A percentile compares a stretch with the other conserved stretches of the same genome.
phyloP scores from a whole-genome alignment of 2,113 vertebrate species.

The Haemorhous mexicanus region DNA sequence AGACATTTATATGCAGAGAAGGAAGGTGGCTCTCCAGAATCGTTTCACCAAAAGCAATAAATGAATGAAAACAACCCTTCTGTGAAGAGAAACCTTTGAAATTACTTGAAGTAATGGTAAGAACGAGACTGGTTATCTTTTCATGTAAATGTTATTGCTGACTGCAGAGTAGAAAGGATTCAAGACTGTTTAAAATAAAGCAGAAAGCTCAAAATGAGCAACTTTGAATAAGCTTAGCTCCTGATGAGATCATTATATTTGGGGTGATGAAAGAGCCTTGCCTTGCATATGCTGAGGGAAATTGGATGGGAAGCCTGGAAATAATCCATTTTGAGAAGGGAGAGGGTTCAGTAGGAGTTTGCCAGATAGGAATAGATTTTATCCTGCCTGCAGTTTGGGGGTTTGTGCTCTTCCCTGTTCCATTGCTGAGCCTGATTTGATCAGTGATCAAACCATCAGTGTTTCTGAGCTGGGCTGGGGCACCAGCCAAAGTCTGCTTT shows the following conservation, averaged over 20 bases:
- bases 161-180: not conserved
- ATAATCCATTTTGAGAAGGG: not conserved
- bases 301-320: not conserved
- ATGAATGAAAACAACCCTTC: not conserved
- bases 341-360: not conserved
- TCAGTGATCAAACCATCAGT: not conserved
- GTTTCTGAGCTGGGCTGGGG: not conserved
- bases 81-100: conserved; percentile 24
- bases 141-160: conserved; percentile 5
- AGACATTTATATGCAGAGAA: not conserved
- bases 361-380: not conserved
- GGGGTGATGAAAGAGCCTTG: not conserved
- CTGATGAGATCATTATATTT: not conserved
- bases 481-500: not conserved
- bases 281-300: not conserved
- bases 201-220: not conserved
- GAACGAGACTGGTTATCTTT: not conserved
- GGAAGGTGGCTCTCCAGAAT: not conserved
- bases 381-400: not conserved
- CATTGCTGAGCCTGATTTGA: not conserved
- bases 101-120: conserved; percentile 7
- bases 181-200: not conserved
- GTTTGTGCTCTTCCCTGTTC: not conserved
- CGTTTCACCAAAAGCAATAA: not conserved
- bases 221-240: not conserved